Base-by-base conservation (phyloP, 1,140 invertebrate species). In the Pogonomyrmex californicus region DNA sequence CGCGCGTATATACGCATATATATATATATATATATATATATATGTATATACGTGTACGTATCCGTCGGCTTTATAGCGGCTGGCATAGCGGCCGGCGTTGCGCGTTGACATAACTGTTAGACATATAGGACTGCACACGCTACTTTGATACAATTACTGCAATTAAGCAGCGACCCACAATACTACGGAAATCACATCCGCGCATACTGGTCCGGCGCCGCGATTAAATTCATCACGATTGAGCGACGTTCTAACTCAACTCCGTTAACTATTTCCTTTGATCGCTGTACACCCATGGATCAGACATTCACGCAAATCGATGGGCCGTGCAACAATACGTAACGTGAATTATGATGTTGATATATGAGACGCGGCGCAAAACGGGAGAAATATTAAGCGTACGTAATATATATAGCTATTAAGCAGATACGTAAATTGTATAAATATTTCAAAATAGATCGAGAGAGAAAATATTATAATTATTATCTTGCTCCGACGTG, bases 111-210 rank as follows among this genome's bases (percentile, higher is more conserved):
- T 86, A 86, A 82, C 76, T 73, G 87, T 88, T 63, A 86, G 71
- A 70, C 85, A 68, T 87, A 78, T 63, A 62, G 38, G 77, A n/a
- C 47, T 85, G 75, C 85, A 70, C 76, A 85, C 56, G 85, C 79
- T 87, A 89, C 85, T 89, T 88, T 90, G 85, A 90, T 70, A 79
- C 89, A 90, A 90, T 89, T 90, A 90, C 75, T 58, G 85, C 87
- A 89, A 90, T 90, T 90, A 90, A 90, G 76, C 85, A 73, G 68
- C 47, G 62, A 81, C 17, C 83, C 78, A 70, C 87, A 88, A 90
- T 88, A 81, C 70, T 79, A 86, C 77, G 66, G 87, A 88, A 90
- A 90, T 90, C 87, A 86, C 75, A 90, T 86, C 65, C 73, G 71
- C 88, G 70, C 65, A 17, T 78, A 60, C 56, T 58, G 12, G 47